Base-by-base conservation (phyloP, 2,113 vertebrate genomes). In the Phaetusa simplex region DNA sequence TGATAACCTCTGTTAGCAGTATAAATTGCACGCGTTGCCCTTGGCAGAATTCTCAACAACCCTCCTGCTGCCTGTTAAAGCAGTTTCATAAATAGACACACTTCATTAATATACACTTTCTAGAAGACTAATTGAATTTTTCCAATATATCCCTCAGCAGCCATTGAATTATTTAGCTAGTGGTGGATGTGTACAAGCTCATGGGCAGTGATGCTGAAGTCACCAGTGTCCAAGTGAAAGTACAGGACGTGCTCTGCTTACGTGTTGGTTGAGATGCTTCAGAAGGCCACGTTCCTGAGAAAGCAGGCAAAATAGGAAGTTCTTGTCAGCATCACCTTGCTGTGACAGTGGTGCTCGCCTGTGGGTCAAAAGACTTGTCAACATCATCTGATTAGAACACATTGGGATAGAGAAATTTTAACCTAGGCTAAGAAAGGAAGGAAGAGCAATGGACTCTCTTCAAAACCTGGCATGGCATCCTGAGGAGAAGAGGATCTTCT, bases 31-130 rank as follows among this genome's bases (percentile, higher is more conserved):
- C 88, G 66, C 5, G 0, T 90, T 96, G 92, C 95, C 92, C 88
- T 95, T 95, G 85, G 95, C 90, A 95, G 90, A 95, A 80, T 90
- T 93, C 43, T 90, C 85, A 90, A 85, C 93, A 90, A 88, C 86
- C 87, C 82, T 94, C 78, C 84, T 91, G 87, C 81, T 96, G 82
- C 89, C 87, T 96, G 55, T 90, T 95, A 89, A 90, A 94, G 40
- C 22, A 16, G 73, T 90, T 94, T 95, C 83, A 87, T 94, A 96
- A 93, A 93, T 94, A 97, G 95, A 65, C 66, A 90, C 70, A 86
- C 58, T 96, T 95, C 85, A 94, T 95, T 96, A 97, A 96, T 93
- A 88, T 83, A 91, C 88, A 95, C 87, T 66, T 95, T 86, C 66
- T 88, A 77, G 74, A 91, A 88, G 82, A 94, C 90, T 93, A 94